A percentile compares a stretch with the other conserved stretches of the same genome.
Conservation (phyloP, 1,140 invertebrate genomes). For the Ceratosolen solmsi region DNA sequence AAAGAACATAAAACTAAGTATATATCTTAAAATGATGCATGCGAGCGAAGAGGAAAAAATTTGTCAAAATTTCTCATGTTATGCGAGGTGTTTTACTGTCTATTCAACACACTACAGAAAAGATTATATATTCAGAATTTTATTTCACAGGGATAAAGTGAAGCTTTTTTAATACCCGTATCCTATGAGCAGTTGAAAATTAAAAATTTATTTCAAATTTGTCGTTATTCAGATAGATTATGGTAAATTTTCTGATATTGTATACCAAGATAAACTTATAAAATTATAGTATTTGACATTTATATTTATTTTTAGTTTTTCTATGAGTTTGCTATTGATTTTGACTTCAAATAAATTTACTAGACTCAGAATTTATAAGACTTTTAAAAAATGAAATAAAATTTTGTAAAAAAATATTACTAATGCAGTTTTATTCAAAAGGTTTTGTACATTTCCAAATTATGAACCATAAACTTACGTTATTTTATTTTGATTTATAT, state of each 20-base stretch:
- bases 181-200: neutral
- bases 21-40: neutral
- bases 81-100: neutral
- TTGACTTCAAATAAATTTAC: too few species aligned
- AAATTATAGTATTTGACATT: too few species aligned
- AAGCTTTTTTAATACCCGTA: neutral
- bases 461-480: too few species aligned
- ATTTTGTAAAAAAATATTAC: too few species aligned
- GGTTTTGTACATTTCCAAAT: too few species aligned
- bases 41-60: neutral
- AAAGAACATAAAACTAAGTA: neutral
- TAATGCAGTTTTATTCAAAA: too few species aligned
- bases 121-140: slow-evolving; percentile 11
- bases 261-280: too few species aligned
- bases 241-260: neutral
- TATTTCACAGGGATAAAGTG: neutral
- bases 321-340: too few species aligned
- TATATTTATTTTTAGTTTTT: too few species aligned
- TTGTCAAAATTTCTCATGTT: slow-evolving; percentile 13
- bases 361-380: too few species aligned
- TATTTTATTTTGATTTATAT: too few species aligned
- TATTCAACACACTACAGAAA: neutral
- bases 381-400: too few species aligned
- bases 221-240: neutral
- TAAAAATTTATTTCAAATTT: neutral